These are phyloP conservation scores for Uropetala carovei DNA, from an alignment of 2,888 invertebrate species.

Conservation along the genomic window DNA sequence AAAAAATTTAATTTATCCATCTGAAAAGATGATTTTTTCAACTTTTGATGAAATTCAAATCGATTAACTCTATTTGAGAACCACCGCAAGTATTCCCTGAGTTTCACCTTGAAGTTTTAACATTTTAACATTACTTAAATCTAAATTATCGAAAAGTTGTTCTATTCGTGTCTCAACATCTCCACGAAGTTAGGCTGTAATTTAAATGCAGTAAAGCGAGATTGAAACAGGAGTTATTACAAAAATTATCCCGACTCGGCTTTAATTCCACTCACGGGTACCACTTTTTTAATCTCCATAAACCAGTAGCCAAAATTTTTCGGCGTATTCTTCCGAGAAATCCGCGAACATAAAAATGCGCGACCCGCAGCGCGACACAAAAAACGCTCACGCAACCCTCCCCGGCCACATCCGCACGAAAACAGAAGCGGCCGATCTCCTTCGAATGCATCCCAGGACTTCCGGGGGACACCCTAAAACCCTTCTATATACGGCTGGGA, in stretches of 20 bases:
- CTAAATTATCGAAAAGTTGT: no score
- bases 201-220: no score
- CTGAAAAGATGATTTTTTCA: no score
- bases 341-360: conserved; percentile 2
- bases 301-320: background rate
- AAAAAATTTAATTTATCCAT: no score
- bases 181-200: no score
- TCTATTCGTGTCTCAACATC: no score
- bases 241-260: background rate
- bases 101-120: no score
- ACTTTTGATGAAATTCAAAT: no score
- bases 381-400: no score
- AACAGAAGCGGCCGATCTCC: conserved; percentile 25
- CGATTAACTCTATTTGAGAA: no score
- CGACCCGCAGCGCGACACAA: background rate
- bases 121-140: no score
- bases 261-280: background rate
- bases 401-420: background rate
- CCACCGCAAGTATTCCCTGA: no score
- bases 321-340: background rate
- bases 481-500: background rate
- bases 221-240: background rate
- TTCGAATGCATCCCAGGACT: conserved; percentile 42
- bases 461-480: conserved; percentile 28
- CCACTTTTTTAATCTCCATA: background rate